Conservation (phyloP, 2,797 vertebrate genomes). For the Bovichtus variegatus region DNA sequence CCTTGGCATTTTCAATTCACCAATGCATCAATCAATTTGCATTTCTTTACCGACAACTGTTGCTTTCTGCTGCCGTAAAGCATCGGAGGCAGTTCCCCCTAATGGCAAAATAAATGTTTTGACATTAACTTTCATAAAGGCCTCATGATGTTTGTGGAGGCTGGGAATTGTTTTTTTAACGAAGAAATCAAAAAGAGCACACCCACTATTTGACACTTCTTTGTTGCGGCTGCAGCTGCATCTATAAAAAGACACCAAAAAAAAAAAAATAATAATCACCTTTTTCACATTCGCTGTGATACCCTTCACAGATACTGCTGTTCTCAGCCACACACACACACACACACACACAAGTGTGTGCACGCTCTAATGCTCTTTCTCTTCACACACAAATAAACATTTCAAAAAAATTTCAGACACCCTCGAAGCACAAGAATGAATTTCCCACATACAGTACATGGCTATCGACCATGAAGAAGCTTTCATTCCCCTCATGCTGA, state of each 20-base stretch:
- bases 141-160: conserved; percentile 1
- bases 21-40: conserved; percentile 44
- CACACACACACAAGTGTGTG: neutral
- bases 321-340: neutral
- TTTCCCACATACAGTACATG: conserved; percentile 20
- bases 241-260: neutral
- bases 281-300: neutral
- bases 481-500: conserved; percentile 3
- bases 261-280: neutral
- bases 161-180: neutral
- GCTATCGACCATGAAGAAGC: conserved; percentile 13
- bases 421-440: conserved; percentile 1
- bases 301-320: neutral
- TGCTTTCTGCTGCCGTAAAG: neutral
- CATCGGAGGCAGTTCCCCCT: neutral
- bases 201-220: conserved; percentile 2
- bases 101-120: conserved; percentile 44
- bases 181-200: conserved; percentile 5
- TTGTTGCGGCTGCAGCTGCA: neutral
- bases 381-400: conserved; percentile 20
- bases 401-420: conserved; percentile 1
- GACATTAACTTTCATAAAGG: conserved; percentile 9
- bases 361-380: neutral
- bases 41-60: neutral
- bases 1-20: conserved; percentile 41